Percentiles rank a stretch among this genome's conserved stretches.
Evolutionary conservation across 2,888 invertebrate species (phyloP).

Genomic region (Rhingia campestris): DNA sequence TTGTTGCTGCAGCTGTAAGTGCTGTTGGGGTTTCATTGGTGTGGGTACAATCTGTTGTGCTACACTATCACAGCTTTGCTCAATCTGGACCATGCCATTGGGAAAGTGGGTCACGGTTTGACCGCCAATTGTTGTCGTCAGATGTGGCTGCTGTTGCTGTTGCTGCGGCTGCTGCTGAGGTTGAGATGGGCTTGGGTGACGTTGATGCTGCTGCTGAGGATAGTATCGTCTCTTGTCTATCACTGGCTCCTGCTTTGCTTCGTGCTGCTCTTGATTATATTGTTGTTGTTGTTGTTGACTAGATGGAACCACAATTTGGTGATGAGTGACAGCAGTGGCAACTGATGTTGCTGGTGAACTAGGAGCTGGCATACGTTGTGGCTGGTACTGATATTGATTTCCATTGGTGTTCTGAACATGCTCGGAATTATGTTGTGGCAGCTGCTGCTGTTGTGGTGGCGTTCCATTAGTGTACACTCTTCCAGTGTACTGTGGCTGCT

Average conservation of each 20-base stretch:
- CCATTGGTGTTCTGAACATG: slow-evolving; percentile 36
- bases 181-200: slow-evolving; percentile 49
- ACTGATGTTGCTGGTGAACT: slow-evolving; percentile 48
- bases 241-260: slow-evolving; percentile 28
- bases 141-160: slow-evolving; percentile 59
- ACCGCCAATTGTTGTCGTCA: slow-evolving; percentile 76
- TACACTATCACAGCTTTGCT: slow-evolving; percentile 75
- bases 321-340: slow-evolving; percentile 41
- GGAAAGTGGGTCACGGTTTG: slow-evolving; percentile 77
- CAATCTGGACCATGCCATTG: slow-evolving; percentile 78
- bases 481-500: slow-evolving; percentile 47
- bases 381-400: slow-evolving; percentile 48
- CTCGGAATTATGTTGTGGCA: slow-evolving; percentile 42
- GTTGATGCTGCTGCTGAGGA: slow-evolving; percentile 48
- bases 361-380: slow-evolving; percentile 32
- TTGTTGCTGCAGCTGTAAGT: slow-evolving; percentile 77
- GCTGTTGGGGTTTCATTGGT: slow-evolving; percentile 77
- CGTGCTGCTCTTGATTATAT: slow-evolving; percentile 47
- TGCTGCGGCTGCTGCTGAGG: slow-evolving; percentile 45
- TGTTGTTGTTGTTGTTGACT: slow-evolving; percentile 67
- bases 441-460: slow-evolving; percentile 29
- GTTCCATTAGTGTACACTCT: slow-evolving; percentile 40
- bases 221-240: slow-evolving; percentile 49
- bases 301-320: slow-evolving; percentile 65
- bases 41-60: slow-evolving; percentile 57